Conservation (phyloP, 2,888 invertebrate genomes). For the Ephialtes manifestator region DNA sequence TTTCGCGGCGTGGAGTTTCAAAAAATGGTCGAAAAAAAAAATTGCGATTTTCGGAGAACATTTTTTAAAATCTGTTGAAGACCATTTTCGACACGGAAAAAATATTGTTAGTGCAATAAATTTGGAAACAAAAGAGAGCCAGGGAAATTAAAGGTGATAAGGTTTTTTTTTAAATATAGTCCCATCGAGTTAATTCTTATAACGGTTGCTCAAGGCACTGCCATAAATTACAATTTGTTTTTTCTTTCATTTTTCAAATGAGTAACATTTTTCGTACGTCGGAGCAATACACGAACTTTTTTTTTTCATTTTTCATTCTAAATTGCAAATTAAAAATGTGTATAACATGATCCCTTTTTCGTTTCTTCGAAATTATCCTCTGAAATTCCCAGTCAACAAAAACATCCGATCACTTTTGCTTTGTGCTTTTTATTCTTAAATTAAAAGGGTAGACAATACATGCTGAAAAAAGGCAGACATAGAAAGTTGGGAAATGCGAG, state of each 20-base stretch:
- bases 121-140: not conserved
- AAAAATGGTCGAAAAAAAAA: constrained; percentile 33
- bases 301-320: not conserved
- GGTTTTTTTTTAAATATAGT: constrained; percentile 65
- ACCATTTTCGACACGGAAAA: not conserved
- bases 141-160: constrained; percentile 12
- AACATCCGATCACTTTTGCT: constrained; percentile 36
- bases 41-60: constrained; percentile 10
- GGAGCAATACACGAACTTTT: not conserved
- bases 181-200: constrained; percentile 64
- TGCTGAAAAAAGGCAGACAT: constrained; percentile 19
- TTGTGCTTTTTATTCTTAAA: constrained; percentile 71
- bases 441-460: not conserved
- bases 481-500: constrained; percentile 3
- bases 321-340: not conserved
- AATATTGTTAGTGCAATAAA: constrained; percentile 17
- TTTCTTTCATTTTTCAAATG: constrained; percentile 68
- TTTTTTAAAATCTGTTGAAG: not conserved
- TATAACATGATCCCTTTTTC: not conserved
- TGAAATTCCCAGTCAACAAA: constrained; percentile 2
- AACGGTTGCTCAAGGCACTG: constrained; percentile 86
- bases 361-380: not conserved
- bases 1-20: constrained; percentile 24
- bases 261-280: not conserved
- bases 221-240: constrained; percentile 77